A percentile compares a stretch with the other conserved stretches of the same genome.
Conservation (phyloP, 2,797 vertebrate species). For the Macroramphosus scolopax region DNA sequence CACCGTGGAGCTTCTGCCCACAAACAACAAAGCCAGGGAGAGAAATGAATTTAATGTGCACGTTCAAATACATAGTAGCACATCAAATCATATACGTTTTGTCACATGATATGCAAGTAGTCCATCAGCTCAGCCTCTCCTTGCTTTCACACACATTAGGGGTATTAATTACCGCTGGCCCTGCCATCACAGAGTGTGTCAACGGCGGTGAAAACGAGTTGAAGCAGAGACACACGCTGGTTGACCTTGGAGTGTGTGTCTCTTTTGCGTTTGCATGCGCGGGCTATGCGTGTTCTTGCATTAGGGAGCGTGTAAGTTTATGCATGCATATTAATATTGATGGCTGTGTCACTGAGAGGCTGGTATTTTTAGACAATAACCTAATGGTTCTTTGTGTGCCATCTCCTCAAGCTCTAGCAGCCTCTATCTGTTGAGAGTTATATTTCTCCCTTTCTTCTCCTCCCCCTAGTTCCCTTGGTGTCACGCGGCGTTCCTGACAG, state of each 20-base stretch:
- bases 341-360: constrained; percentile 41
- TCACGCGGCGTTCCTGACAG: constrained; percentile 47
- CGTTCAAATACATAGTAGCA: constrained; percentile 52
- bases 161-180: constrained; percentile 65
- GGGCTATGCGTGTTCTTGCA: constrained; percentile 7
- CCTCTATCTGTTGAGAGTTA: constrained; percentile 30
- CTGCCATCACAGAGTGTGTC: constrained; percentile 48
- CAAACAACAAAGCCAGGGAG: constrained; percentile 55
- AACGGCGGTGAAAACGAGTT: constrained; percentile 57
- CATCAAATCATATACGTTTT: constrained; percentile 41
- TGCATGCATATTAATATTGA: constrained; percentile 52
- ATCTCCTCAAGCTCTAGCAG: constrained; percentile 31
- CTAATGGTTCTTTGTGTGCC: constrained; percentile 40
- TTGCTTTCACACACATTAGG: constrained; percentile 42
- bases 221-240: constrained; percentile 44
- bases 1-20: constrained; percentile 47
- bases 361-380: constrained; percentile 64
- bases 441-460: constrained; percentile 2
- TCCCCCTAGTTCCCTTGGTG: constrained; percentile 26
- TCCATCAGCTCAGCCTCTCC: constrained; percentile 32
- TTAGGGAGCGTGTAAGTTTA: constrained; percentile 27
- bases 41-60: constrained; percentile 32
- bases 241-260: constrained; percentile 59
- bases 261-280: constrained; percentile 10
- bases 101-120: constrained; percentile 28